Conservation (phyloP, 2,113 vertebrate genomes). For the Thryonomys swinderianus region DNA sequence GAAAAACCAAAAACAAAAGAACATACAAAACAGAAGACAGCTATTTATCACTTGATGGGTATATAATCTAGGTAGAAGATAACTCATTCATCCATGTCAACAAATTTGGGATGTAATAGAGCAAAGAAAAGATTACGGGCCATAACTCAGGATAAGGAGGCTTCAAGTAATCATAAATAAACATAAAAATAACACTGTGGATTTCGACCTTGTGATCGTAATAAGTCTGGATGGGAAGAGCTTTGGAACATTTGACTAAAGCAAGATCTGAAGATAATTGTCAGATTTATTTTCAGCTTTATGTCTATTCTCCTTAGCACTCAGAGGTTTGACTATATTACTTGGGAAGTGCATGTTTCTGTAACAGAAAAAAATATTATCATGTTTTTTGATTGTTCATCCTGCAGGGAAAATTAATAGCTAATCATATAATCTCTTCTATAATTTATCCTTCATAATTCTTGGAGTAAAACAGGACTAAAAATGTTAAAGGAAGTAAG, state of each 20-base stretch:
- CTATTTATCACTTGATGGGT: background rate
- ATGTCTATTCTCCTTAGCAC: background rate
- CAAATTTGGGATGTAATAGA: background rate
- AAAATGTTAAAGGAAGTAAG: background rate
- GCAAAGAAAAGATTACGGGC: no score
- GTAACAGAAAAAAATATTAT: conserved; percentile 48
- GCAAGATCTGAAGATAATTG: background rate
- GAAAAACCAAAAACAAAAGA: no score
- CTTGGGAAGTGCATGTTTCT: background rate
- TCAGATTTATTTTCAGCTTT: background rate
- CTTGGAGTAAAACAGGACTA: background rate
- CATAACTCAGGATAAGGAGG: background rate
- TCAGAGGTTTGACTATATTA: background rate
- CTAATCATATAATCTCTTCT: conserved; percentile 65
- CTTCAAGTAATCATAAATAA: background rate
- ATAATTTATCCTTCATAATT: conserved; percentile 54
- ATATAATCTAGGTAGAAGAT: background rate
- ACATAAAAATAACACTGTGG: background rate
- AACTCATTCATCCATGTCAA: background rate
- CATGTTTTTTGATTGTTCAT: background rate
- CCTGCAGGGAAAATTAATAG: conserved; percentile 66
- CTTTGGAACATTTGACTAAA: background rate
- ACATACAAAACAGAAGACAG: background rate
- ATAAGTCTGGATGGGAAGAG: background rate
- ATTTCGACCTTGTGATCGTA: background rate